phyloP scores from a whole-genome alignment of 2,797 vertebrate species.

The Sphenopsis melanotis region DNA sequence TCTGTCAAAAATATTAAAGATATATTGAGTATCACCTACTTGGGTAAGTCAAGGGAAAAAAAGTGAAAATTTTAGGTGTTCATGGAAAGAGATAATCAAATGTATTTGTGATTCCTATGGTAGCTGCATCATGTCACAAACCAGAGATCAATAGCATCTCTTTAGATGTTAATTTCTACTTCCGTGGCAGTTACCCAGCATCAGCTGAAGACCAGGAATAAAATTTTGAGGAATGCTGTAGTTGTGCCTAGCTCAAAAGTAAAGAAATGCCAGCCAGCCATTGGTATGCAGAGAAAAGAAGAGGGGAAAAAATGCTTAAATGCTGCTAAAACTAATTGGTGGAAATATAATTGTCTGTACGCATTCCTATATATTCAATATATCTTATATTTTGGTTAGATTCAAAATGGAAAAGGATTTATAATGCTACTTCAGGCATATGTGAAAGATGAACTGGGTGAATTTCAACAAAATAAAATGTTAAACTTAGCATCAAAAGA shows the following conservation, averaged over 20 bases:
- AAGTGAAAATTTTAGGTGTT: background rate
- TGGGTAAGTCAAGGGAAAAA: background rate
- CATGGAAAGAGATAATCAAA: background rate
- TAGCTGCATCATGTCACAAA: background rate
- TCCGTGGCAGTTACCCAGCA: background rate
- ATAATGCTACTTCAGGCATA: background rate
- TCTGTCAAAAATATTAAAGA: background rate
- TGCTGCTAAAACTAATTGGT: background rate
- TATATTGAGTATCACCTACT: background rate
- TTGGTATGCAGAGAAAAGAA: background rate
- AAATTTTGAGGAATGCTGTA: background rate
- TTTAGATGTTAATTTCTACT: background rate
- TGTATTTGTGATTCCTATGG: background rate
- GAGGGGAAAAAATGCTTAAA: background rate
- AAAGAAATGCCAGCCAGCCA: background rate
- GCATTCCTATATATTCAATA: background rate
- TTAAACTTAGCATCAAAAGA: slow-evolving; percentile 45
- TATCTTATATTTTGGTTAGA: slow-evolving; percentile 1
- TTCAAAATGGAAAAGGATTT: background rate
- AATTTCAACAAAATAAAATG: slow-evolving; percentile 51
- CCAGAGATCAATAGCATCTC: background rate
- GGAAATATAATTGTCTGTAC: background rate
- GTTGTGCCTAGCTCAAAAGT: background rate
- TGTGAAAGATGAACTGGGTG: slow-evolving; percentile 10
- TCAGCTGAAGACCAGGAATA: background rate